phyloP scores from a whole-genome alignment of 1,140 invertebrate genomes.

The Mamestra configurata region DNA sequence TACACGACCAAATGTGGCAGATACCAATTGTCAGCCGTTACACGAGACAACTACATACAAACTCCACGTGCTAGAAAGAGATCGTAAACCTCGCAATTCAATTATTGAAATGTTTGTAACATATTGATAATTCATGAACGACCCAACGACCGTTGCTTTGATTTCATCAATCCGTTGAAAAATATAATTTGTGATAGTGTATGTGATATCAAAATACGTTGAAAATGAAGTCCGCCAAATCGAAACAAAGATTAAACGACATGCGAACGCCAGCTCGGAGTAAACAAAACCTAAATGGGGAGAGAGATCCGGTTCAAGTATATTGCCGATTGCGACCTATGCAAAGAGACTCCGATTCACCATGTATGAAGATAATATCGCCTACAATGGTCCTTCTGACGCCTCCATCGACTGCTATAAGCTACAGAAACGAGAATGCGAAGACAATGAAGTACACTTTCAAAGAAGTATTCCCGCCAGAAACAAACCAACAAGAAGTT shows the following conservation, averaged over 20 bases:
- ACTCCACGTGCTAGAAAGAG: constrained; percentile 45
- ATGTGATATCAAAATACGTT: constrained; percentile 57
- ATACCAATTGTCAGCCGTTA: constrained; percentile 52
- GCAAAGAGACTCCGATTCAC: constrained; percentile 89
- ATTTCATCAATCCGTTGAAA: constrained; percentile 73
- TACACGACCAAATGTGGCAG: constrained; percentile 58
- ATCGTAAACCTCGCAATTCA: constrained; percentile 40
- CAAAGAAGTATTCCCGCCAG: constrained; percentile 95
- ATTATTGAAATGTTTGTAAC: constrained; percentile 51
- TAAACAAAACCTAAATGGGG: constrained; percentile 78
- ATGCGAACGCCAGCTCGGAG: constrained; percentile 81
- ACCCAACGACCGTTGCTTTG: constrained; percentile 82
- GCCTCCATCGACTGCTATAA: constrained; percentile 90
- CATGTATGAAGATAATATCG: constrained; percentile 93
- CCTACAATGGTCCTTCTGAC: constrained; percentile 91
- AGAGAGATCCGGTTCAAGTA: constrained; percentile 93
- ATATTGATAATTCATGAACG: constrained; percentile 63
- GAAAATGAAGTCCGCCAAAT: constrained; percentile 84
- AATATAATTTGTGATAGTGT: constrained; percentile 59
- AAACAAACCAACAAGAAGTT: constrained; percentile 93
- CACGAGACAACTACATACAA: constrained; percentile 52
- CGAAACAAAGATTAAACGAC: constrained; percentile 81
- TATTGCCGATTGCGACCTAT: constrained; percentile 94
- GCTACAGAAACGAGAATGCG: constrained; percentile 89
- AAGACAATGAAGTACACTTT: constrained; percentile 94